These are phyloP conservation scores for Drosophila erecta DNA, from an alignment of 1,140 invertebrate genomes.

Conservation along the genomic window DNA sequence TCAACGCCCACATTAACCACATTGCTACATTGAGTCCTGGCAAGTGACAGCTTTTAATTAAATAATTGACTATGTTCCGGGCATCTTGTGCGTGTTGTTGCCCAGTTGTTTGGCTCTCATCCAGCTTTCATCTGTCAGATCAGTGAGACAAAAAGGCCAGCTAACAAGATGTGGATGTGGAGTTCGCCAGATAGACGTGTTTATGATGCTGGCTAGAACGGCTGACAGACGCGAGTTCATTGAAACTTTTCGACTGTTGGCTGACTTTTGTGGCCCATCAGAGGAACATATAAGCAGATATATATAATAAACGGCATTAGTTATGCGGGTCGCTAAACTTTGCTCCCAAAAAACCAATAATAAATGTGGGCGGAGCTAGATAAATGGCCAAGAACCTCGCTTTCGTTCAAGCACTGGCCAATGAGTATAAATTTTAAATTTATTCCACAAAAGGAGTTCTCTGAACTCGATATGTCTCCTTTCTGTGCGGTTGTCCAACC, in stretches of 20 bases:
- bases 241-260: slow-evolving; percentile 47
- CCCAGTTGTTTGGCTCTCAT: slow-evolving; percentile 25
- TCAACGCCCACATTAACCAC: slow-evolving; percentile 50
- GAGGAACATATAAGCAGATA: slow-evolving; percentile 31
- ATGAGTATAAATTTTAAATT: slow-evolving; percentile 65
- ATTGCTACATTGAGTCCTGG: slow-evolving; percentile 33
- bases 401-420: slow-evolving; percentile 1
- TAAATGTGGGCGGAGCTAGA: slow-evolving; percentile 44
- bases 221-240: slow-evolving; percentile 46
- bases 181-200: slow-evolving; percentile 25
- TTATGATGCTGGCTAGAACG: slow-evolving; percentile 58
- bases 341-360: slow-evolving; percentile 25
- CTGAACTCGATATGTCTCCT: slow-evolving; percentile 42
- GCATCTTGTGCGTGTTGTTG: slow-evolving; percentile 24
- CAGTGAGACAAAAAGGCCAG: slow-evolving; percentile 18
- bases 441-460: slow-evolving; percentile 49
- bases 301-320: slow-evolving; percentile 42
- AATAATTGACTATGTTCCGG: slow-evolving; percentile 66
- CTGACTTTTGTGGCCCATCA: slow-evolving; percentile 30
- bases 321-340: slow-evolving; percentile 69
- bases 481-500: slow-evolving; percentile 36
- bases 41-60: slow-evolving; percentile 78
- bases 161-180: slow-evolving; percentile 17
- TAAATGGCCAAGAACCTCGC: slow-evolving; percentile 53
- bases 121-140: slow-evolving; percentile 60